Evolutionary conservation across 1,140 invertebrate species (phyloP), one percentile per base, ranked within the genome.

Genomic region (Gerris buenoi): DNA sequence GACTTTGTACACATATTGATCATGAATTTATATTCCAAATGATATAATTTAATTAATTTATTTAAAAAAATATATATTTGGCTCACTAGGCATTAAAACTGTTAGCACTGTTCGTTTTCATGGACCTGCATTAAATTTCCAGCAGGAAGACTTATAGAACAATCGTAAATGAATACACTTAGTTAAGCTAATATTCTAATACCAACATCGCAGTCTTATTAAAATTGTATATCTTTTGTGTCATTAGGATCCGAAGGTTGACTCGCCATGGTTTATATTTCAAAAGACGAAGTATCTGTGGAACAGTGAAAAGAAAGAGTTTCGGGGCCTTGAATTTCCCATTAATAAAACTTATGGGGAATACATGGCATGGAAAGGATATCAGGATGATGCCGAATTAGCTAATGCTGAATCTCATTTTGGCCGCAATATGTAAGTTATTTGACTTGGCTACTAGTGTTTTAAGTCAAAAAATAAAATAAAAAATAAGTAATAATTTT

Each of bases 251-350:
- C 18, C 33, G 18, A 46, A 46, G 18, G 18, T 18, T 10, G 33
- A 46, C 33, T 10, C 33, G 5, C 33, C 33, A 33, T 96, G 90
- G 89, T 93, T 98, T 76, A 84, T 88, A 65, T 98, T 97, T 78
- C 95, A 98, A 87, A 97, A 98, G 77, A 93, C 90, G 0, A 97
- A 97, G 78, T 98, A 97, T 79, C 76, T 92, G 65, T 98, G 91
- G 86, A 85, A 93, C 75, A 78, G 82, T 67, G 82, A 90, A 1
- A 88, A 86, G 65, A 90, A 92, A 73, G 77, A 76, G 56, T 98
- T 98, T 77, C 76, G 82, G 63, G 85, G 87, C 13, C 78, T 97
- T 22, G 82, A 87, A 69, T 98, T 95, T 78, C 94, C 95, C 0
- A 82, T 88, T 25, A 79, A 90, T 72, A 80, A 86, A 68, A 75